Base-by-base conservation (phyloP, 2,797 vertebrate genomes). In the Pipistrellus kuhlii region DNA sequence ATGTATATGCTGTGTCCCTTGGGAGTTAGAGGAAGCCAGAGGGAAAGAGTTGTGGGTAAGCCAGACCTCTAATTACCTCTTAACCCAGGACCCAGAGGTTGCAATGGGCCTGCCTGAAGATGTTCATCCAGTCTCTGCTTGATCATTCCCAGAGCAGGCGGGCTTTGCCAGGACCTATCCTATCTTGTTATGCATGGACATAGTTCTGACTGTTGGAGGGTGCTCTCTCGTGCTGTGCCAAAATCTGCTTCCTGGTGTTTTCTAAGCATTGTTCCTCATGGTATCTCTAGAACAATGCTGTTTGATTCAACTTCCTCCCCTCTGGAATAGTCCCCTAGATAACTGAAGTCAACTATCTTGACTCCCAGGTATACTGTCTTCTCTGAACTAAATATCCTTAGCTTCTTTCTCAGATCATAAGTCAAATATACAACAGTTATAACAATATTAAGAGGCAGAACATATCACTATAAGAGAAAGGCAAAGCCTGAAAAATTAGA, bases 301-400 rank as follows among this genome's bases (percentile, higher is more conserved):
- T 91, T 93, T 88, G 71, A 92, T 71, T 94, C 91, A 90, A 57
- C 88, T 95, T 95, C 71, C 94, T 93, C 38, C 93, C 30, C 14
- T 82, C 59, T 57, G 55, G 66, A 81, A 77, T 11, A 71, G 86
- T 51, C 80, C 41, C 51, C 88, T 51, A 76, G 87, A 90, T 85
- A 66, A 78, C 62, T 32, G 12, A 82, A 89, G 93, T 88, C 77
- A 90, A 21, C 32, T 53, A 20, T 57, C 69, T 14, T 38, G 69
- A 91, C 46, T 76, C 55, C 6, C n/a, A 20, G 32, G 14, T 46
- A 38, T 20, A 73, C 17, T 8, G 20, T 85, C 68, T 71, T 83
- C 83, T 69, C 75, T 71, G 93, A 92, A 87, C 17, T 51, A 85
- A 92, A 77, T 64, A 76, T 11, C 53, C 68, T 91, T 59, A 25